Percentiles rank a stretch among this genome's conserved stretches.
Evolutionary conservation across 1,140 invertebrate species (phyloP).

Genomic region (Harlomillsia oculata): DNA sequence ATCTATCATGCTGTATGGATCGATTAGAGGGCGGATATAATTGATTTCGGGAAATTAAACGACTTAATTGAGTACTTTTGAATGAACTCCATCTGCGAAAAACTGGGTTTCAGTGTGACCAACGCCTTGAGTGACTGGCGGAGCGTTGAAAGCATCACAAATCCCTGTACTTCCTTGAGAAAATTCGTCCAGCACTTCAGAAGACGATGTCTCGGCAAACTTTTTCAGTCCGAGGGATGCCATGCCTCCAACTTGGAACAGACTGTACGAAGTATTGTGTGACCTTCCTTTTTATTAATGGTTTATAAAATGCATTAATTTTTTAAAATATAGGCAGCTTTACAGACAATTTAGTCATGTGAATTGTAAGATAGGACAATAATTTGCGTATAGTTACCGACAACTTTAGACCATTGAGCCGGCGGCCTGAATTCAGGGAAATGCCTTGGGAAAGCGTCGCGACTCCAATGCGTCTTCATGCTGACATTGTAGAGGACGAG

Average conservation of each 20-base stretch:
- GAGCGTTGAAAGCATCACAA: slow-evolving; percentile 43
- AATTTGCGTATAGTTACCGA: no score
- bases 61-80: slow-evolving; percentile 42
- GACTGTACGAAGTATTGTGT: slow-evolving; percentile 40
- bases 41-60: background rate
- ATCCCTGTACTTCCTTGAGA: slow-evolving; percentile 41
- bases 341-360: no score
- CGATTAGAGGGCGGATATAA: background rate
- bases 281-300: no score
- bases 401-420: slow-evolving; percentile 48
- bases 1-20: background rate
- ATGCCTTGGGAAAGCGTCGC: slow-evolving; percentile 46
- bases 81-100: slow-evolving; percentile 44
- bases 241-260: slow-evolving; percentile 41
- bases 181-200: slow-evolving; percentile 40
- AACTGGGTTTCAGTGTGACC: slow-evolving; percentile 43
- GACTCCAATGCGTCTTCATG: slow-evolving; percentile 44
- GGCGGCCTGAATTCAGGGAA: slow-evolving; percentile 44
- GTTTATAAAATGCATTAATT: no score
- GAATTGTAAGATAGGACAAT: no score
- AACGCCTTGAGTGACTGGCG: slow-evolving; percentile 41
- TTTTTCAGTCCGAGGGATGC: slow-evolving; percentile 41
- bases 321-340: no score
- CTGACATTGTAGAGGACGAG: slow-evolving; percentile 44
- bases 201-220: slow-evolving; percentile 43